Percentiles rank a stretch among this genome's conserved stretches.
Evolutionary conservation across 2,797 vertebrate species (phyloP).

Genomic region (Oryzias sinensis): DNA sequence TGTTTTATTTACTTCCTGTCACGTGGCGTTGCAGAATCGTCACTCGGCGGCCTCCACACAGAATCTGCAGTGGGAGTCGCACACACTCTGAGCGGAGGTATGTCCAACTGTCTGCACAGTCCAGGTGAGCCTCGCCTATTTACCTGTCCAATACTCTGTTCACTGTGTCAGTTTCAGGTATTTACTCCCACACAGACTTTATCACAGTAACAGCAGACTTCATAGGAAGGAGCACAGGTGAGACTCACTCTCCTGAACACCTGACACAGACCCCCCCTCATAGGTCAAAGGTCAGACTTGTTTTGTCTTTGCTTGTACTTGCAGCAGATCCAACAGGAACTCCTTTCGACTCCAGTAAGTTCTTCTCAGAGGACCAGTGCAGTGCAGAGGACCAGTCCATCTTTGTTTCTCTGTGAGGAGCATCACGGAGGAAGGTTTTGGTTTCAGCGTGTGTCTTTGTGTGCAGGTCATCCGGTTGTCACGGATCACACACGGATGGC

Average conservation of each 20-base stretch:
- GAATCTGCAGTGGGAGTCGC: constrained; percentile 23
- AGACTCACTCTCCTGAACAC: background rate
- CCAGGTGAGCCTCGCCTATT: background rate
- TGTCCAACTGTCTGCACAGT: background rate
- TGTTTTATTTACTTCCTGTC: constrained; percentile 9
- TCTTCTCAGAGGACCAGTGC: background rate
- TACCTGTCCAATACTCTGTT: constrained; percentile 2
- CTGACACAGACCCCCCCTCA: background rate
- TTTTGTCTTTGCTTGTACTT: constrained; percentile 3
- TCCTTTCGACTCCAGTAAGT: constrained; percentile 68
- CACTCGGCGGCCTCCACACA: constrained; percentile 23
- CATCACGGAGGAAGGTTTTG: background rate
- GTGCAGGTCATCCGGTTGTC: constrained; percentile 62
- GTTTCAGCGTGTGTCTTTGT: constrained; percentile 4
- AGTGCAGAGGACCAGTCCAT: background rate
- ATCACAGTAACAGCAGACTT: constrained; percentile 53
- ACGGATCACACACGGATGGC: constrained; percentile 68
- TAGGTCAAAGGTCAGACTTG: constrained; percentile 18
- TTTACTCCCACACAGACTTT: constrained; percentile 59
- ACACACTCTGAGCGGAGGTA: constrained; percentile 31
- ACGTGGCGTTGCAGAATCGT: constrained; percentile 35
- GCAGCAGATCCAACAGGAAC: constrained; percentile 64
- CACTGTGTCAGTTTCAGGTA: constrained; percentile 47
- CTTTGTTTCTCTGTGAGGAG: background rate
- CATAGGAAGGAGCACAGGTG: constrained; percentile 45